Percentiles rank a stretch among this genome's conserved stretches.
Conservation (phyloP, 2,113 vertebrate genomes). For the Acanthochromis polyacanthus region DNA sequence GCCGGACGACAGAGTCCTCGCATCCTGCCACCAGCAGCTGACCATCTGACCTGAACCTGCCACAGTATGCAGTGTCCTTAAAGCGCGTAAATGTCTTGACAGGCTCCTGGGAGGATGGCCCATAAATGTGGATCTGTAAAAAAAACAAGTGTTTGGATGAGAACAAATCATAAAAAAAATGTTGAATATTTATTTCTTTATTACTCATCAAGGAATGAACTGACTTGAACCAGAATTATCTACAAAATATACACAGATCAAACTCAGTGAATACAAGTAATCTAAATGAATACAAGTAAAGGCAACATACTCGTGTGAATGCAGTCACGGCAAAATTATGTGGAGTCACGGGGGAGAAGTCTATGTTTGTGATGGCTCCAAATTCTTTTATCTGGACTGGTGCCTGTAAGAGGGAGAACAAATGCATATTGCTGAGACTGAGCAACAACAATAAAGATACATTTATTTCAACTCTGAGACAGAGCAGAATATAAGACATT, state of each 20-base stretch:
- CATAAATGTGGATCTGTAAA: conserved; percentile 93
- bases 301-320: conserved; percentile 91
- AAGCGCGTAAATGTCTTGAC: conserved; percentile 93
- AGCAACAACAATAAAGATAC: background rate
- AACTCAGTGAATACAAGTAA: background rate
- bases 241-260: background rate
- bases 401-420: conserved; percentile 79
- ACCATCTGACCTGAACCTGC: conserved; percentile 92
- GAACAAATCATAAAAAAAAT: background rate
- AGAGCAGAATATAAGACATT: background rate
- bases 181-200: background rate
- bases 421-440: background rate
- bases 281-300: background rate
- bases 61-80: conserved; percentile 92
- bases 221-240: background rate
- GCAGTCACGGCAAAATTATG: conserved; percentile 96
- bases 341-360: conserved; percentile 91
- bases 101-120: conserved; percentile 93
- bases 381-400: conserved; percentile 98
- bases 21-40: conserved; percentile 92
- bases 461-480: background rate
- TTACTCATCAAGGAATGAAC: background rate
- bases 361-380: conserved; percentile 91
- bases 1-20: conserved; percentile 89
- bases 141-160: background rate